Base-by-base conservation (phyloP, 92 coral and sea anemone genomes). In the Parazoanthus swiftii region DNA sequence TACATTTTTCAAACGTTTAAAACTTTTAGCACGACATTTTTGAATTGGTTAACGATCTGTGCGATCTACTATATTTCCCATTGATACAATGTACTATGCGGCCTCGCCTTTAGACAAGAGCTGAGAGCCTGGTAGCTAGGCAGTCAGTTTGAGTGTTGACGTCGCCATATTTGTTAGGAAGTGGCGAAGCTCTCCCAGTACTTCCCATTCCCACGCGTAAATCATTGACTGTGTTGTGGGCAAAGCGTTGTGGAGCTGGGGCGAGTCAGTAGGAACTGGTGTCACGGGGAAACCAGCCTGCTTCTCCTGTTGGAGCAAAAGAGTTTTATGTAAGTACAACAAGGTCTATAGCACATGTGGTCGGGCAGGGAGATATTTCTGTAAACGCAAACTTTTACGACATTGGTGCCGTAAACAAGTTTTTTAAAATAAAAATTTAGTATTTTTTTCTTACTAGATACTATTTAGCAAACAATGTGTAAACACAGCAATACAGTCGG, bases 171-270 rank as follows among this genome's bases (percentile, higher is more conserved):
- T 82, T 29, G 56, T 15, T 14, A 82, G 77, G 63, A 82, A 82
- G 77, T 13, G 20, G 26, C 42, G 77, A 36, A 82, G 86, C 63
- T 39, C 33, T 18, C 76, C 38, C 39, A 82, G 4, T 25, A 82
- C 86, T 25, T 66, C 43, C 33, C 58, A 44, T 38, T 82, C 86
- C 76, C 86, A 68, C 43, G 59, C 76, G 66, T 82, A 37, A 38
- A 68, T 68, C 77, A 59, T 68, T 39, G 63, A 29, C 29, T 23
- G 76, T 66, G 56, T 66, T 43, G 58, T 68, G 10, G 86, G 77
- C 21, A 26, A 8, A 39, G 3, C n/a, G 39, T 42, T 82, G 25
- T 39, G 77, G 59, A 36, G 15, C 77, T 82, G 76, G 73, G 66
- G 58, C 37, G 86, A 82, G 58, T 4, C 33, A 67, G 86, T 79